These are phyloP conservation scores for Oostethus manadensis DNA, from an alignment of 2,113 vertebrate species.

Conservation along the genomic window DNA sequence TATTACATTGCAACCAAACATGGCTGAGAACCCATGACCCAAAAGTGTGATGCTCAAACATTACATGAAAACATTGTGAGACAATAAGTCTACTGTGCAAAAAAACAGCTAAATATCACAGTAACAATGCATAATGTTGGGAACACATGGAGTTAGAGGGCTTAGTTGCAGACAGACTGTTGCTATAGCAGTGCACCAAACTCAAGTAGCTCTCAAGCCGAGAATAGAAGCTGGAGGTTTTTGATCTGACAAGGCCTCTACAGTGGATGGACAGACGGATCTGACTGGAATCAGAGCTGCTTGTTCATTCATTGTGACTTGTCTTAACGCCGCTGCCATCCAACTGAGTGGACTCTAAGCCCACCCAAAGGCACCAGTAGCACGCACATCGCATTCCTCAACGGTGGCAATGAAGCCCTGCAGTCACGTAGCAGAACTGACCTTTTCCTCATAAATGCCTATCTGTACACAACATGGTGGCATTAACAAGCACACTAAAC, in stretches of 20 bases:
- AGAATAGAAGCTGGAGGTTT: conserved; percentile 27
- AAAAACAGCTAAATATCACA: conserved; percentile 20
- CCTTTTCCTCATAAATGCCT: conserved; percentile 22
- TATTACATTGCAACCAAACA: too few relatives aligned
- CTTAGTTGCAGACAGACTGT: neutral
- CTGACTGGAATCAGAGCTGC: conserved; percentile 8
- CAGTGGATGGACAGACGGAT: conserved; percentile 28
- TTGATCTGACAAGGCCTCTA: conserved; percentile 25
- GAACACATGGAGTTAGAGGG: neutral
- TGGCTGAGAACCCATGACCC: neutral
- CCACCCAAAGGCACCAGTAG: conserved; percentile 40
- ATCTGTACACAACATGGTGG: conserved; percentile 22
- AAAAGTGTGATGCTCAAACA: conserved; percentile 6
- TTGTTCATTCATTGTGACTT: conserved; percentile 15
- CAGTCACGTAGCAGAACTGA: conserved; percentile 44
- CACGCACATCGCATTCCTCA: conserved; percentile 60
- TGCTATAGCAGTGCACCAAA: neutral
- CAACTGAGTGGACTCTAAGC: conserved; percentile 36
- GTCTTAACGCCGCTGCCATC: conserved; percentile 24
- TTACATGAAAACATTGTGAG: conserved; percentile 16
- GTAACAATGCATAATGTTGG: conserved; percentile 2
- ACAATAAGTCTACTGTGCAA: conserved; percentile 12
- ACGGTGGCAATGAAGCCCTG: conserved; percentile 27
- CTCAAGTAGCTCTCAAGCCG: conserved; percentile 4
- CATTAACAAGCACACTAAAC: conserved; percentile 5